A percentile compares a stretch with the other conserved stretches of the same genome.
These are phyloP conservation scores for Apis cerana DNA, from an alignment of 1,140 invertebrate genomes.

Conservation along the genomic window DNA sequence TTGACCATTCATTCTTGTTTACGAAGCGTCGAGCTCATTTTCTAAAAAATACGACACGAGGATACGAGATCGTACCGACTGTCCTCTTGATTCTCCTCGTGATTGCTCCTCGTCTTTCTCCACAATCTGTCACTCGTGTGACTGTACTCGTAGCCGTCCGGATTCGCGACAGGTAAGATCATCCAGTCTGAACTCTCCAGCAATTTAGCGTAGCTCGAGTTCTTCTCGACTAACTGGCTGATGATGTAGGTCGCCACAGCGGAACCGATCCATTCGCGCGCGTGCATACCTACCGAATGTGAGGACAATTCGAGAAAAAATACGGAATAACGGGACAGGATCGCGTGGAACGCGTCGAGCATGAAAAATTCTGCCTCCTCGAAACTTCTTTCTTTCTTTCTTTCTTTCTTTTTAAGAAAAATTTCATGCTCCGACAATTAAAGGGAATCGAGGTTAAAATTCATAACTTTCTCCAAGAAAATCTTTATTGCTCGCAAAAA, in stretches of 20 bases:
- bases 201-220: conserved; percentile 85
- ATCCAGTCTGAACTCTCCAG: conserved; percentile 91
- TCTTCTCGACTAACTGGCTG: conserved; percentile 89
- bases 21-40: too few relatives aligned
- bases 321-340: conserved; percentile 48
- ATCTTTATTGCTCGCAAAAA: too few relatives aligned
- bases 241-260: conserved; percentile 92
- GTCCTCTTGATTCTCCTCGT: conserved; percentile 74
- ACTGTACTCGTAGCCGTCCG: conserved; percentile 93
- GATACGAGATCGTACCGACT: conserved; percentile 63
- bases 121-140: conserved; percentile 89
- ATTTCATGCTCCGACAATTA: too few relatives aligned
- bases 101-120: conserved; percentile 89
- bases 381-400: not conserved
- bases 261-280: conserved; percentile 95
- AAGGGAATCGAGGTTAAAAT: too few relatives aligned
- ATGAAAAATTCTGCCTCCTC: not conserved
- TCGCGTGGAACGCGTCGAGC: conserved; percentile 8
- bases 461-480: too few relatives aligned
- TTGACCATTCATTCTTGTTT: too few relatives aligned
- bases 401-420: too few relatives aligned
- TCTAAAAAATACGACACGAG: too few relatives aligned
- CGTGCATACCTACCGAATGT: conserved; percentile 89
- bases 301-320: conserved; percentile 44
- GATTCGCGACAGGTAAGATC: conserved; percentile 91